A percentile compares a stretch with the other conserved stretches of the same genome.
These are phyloP conservation scores for Charina bottae DNA, from an alignment of 2,113 vertebrate species.

Conservation along the genomic window DNA sequence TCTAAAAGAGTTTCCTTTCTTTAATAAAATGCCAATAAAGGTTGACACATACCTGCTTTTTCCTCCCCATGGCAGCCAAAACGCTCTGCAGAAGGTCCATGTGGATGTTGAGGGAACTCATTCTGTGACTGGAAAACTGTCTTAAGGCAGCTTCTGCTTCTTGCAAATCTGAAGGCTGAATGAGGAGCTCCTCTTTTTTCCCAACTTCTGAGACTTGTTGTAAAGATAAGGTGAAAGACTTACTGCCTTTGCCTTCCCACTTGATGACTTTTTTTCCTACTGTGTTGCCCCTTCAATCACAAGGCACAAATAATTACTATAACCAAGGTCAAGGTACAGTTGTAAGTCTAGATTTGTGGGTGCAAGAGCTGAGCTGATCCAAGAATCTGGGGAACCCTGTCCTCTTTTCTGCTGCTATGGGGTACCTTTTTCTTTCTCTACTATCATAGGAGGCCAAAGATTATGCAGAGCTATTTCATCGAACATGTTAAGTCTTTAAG, in stretches of 20 bases:
- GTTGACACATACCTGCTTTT: neutral
- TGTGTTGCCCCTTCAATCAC: neutral
- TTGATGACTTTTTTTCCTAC: neutral
- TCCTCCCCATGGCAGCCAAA: neutral
- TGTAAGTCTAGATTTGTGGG: neutral
- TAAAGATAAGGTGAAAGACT: neutral
- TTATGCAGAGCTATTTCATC: neutral
- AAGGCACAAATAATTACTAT: neutral
- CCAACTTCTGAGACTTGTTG: neutral
- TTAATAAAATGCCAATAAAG: neutral
- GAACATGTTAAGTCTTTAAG: neutral
- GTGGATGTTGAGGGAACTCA: neutral
- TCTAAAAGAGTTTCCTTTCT: slow-evolving; percentile 28
- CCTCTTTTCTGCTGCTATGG: neutral
- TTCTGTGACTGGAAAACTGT: neutral
- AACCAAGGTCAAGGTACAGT: neutral
- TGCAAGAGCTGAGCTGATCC: neutral
- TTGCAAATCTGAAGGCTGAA: neutral
- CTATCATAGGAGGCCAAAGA: neutral
- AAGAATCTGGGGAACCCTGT: neutral
- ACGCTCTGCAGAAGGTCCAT: neutral
- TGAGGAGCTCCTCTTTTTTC: neutral
- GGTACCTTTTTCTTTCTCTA: neutral
- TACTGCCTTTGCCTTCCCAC: neutral
- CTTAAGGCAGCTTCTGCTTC: neutral